These are phyloP conservation scores for Pluvialis apricaria DNA, from an alignment of 2,113 vertebrate species.

Conservation along the genomic window DNA sequence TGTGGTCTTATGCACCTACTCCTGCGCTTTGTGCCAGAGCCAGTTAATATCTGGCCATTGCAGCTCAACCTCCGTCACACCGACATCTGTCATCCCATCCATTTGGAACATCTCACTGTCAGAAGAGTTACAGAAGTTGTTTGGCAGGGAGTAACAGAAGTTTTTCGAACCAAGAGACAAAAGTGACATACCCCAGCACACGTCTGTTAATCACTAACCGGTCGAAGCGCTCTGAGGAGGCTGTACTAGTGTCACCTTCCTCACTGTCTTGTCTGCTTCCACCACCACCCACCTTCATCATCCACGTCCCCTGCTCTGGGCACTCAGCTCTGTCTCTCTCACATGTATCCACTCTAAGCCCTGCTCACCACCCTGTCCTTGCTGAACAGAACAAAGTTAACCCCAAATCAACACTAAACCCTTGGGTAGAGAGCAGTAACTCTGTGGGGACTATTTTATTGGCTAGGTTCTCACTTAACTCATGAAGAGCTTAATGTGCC, in stretches of 20 bases:
- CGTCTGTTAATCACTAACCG: background rate
- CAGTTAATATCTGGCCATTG: background rate
- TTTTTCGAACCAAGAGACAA: background rate
- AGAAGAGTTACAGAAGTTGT: background rate
- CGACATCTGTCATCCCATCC: background rate
- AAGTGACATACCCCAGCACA: accelerated
- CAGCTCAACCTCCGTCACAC: background rate
- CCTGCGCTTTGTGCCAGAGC: background rate
- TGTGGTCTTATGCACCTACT: background rate
- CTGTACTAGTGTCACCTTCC: background rate
- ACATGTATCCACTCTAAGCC: background rate
- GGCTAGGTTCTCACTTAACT: background rate
- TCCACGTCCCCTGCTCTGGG: background rate
- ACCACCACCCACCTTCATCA: background rate
- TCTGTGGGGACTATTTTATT: background rate
- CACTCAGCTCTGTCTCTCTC: background rate
- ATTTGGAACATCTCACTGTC: background rate
- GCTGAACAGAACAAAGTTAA: background rate
- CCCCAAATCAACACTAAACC: background rate
- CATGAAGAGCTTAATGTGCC: background rate
- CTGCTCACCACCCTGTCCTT: background rate
- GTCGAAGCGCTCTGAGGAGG: accelerated
- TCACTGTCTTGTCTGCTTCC: background rate
- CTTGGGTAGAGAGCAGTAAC: background rate
- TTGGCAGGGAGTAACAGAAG: background rate